A percentile compares a stretch with the other conserved stretches of the same genome.
Evolutionary conservation across 2,113 vertebrate genomes (phyloP).

Genomic region (Corvus hawaiiensis): DNA sequence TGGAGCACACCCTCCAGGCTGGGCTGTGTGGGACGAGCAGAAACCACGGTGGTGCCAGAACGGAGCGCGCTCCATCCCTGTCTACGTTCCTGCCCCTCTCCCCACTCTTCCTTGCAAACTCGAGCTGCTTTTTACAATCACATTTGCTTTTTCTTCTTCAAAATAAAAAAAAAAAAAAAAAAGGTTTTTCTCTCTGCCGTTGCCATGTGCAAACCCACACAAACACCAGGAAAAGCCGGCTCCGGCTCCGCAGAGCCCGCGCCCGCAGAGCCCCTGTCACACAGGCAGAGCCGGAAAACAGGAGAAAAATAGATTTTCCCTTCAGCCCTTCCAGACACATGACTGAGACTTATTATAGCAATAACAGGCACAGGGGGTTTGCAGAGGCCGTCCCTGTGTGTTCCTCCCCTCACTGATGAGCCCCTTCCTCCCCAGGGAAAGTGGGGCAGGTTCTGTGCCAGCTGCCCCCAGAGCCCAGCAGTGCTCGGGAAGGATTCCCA

Average conservation of each 20-base stretch:
- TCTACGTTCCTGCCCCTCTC: background rate
- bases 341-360: slow-evolving; percentile 49
- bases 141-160: background rate
- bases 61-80: background rate
- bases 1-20: background rate
- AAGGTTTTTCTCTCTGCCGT: background rate
- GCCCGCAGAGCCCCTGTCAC: slow-evolving; percentile 30
- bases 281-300: slow-evolving; percentile 27
- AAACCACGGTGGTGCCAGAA: background rate
- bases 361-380: background rate
- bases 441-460: background rate
- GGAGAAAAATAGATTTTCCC: slow-evolving; percentile 55
- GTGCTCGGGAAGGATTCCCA: background rate
- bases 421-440: background rate
- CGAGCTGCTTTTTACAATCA: background rate
- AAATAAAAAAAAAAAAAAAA: background rate
- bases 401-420: background rate
- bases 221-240: slow-evolving; percentile 39
- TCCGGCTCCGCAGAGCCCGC: background rate
- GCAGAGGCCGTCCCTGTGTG: background rate
- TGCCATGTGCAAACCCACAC: slow-evolving; percentile 62
- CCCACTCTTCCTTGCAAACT: background rate
- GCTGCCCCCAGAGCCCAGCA: background rate
- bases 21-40: background rate
- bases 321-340: slow-evolving; percentile 52